phyloP scores from a whole-genome alignment of 1,140 invertebrate genomes.

The Nomia melanderi region DNA sequence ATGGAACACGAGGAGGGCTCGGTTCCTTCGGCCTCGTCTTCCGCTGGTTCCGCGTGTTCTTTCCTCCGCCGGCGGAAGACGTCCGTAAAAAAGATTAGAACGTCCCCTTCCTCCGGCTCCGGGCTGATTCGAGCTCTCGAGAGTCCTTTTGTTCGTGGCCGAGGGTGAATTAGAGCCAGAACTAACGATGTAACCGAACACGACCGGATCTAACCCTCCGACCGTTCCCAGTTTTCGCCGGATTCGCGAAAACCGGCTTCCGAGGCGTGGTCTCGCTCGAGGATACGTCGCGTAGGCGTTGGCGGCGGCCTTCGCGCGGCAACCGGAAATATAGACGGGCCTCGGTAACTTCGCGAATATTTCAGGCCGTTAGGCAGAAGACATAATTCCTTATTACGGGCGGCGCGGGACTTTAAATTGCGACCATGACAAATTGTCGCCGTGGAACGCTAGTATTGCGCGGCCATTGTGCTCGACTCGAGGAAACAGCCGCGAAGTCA shows the following conservation, averaged over 20 bases:
- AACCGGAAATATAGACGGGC: background rate
- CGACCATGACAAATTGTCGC: background rate
- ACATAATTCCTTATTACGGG: conserved; percentile 1
- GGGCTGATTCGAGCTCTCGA: background rate
- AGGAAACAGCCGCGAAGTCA: conserved; percentile 5
- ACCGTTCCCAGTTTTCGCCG: background rate
- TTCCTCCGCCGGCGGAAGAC: background rate
- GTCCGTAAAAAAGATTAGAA: background rate
- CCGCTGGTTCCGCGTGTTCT: background rate
- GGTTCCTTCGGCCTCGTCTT: conserved; percentile 23
- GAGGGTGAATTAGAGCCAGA: background rate
- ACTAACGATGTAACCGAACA: background rate
- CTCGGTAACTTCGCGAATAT: background rate
- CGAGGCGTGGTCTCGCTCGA: too few relatives aligned
- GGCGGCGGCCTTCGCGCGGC: too few relatives aligned
- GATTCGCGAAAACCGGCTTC: background rate
- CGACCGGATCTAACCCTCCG: background rate
- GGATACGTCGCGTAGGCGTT: too few relatives aligned
- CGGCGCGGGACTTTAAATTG: background rate
- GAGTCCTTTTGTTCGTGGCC: background rate
- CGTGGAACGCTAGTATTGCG: background rate
- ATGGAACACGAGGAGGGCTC: conserved; percentile 41
- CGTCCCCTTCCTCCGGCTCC: background rate
- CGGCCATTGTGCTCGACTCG: background rate
- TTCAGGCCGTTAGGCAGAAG: background rate